phyloP scores from a whole-genome alignment of 2,888 invertebrate genomes.

The Zootermopsis nevadensis region DNA sequence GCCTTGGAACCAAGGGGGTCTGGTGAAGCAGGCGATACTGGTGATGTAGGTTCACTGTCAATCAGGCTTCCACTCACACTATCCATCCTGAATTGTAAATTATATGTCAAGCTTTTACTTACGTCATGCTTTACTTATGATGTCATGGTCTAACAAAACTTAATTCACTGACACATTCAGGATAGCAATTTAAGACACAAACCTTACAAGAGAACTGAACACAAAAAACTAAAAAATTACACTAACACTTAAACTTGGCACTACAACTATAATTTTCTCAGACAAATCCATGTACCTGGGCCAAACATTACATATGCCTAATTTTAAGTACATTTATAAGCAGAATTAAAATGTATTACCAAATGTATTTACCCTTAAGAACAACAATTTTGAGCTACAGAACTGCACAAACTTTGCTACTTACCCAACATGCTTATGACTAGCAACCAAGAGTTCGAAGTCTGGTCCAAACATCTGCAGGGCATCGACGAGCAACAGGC shows the following conservation, averaged over 20 bases:
- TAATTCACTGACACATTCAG: no score
- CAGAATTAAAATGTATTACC: no score
- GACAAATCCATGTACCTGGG: background rate
- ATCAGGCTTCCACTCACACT: slow-evolving; percentile 91
- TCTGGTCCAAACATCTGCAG: slow-evolving; percentile 95
- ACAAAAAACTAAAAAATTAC: background rate
- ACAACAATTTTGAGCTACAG: background rate
- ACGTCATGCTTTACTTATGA: no score
- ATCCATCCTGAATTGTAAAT: slow-evolving; percentile 79
- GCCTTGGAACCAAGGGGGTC: slow-evolving; percentile 62
- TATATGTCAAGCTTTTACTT: background rate
- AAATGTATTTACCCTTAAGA: background rate
- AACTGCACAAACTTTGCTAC: slow-evolving; percentile 53
- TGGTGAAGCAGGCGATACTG: slow-evolving; percentile 83
- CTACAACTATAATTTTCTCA: background rate
- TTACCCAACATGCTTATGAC: slow-evolving; percentile 92
- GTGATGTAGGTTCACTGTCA: slow-evolving; percentile 93
- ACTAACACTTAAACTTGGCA: no score
- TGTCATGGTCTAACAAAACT: no score
- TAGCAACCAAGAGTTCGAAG: slow-evolving; percentile 93
- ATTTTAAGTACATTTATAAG: no score
- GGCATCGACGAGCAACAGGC: slow-evolving; percentile 92
- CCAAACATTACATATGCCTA: no score
- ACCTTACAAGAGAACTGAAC: no score
- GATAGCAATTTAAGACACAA: no score